Evolutionary conservation across 2,113 vertebrate species (phyloP).

Genomic region (Oceanodroma tethys): DNA sequence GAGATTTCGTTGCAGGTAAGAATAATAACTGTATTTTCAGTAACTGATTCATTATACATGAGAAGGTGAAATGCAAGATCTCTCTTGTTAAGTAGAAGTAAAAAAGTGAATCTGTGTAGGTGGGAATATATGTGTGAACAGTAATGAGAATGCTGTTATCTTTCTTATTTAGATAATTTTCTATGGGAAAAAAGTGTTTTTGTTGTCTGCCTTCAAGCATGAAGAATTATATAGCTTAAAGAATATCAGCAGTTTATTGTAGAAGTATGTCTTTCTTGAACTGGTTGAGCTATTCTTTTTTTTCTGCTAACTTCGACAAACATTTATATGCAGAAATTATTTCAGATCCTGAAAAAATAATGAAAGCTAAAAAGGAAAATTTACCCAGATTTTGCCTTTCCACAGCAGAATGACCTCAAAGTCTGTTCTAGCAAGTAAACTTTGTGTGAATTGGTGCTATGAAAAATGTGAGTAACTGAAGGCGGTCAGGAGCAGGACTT

Average conservation of each 20-base stretch:
- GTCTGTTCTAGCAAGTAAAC: background rate
- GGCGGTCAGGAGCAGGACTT: background rate
- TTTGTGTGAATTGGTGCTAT: background rate
- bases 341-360: background rate
- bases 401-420: background rate
- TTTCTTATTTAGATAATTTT: background rate
- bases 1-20: background rate
- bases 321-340: background rate
- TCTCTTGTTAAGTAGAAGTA: background rate
- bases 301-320: background rate
- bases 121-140: background rate
- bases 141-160: background rate
- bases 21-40: background rate
- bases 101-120: background rate
- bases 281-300: background rate
- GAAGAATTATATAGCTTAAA: background rate
- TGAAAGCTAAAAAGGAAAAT: background rate
- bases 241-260: background rate
- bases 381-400: background rate
- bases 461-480: background rate
- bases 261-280: background rate
- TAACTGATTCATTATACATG: background rate
- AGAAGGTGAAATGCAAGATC: background rate
- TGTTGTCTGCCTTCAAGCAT: background rate
- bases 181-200: fast-evolving